phyloP scores from a whole-genome alignment of 1,140 invertebrate genomes.

The Nylanderia fulva region DNA sequence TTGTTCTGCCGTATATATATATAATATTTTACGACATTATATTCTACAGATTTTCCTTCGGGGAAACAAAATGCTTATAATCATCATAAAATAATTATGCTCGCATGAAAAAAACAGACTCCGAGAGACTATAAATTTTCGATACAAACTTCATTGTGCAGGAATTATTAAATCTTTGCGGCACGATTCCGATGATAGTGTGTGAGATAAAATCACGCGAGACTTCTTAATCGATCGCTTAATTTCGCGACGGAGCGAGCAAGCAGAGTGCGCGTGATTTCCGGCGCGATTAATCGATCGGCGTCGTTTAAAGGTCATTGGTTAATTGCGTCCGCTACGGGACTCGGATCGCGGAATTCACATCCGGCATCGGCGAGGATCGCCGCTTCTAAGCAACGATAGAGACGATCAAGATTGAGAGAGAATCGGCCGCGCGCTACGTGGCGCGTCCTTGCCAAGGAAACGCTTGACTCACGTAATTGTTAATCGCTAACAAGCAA shows the following conservation, averaged over 20 bases:
- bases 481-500: constrained; percentile 83
- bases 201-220: constrained; percentile 37
- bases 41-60: background rate
- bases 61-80: background rate
- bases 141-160: background rate
- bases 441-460: constrained; percentile 80
- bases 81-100: no score
- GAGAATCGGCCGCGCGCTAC: constrained; percentile 45
- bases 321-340: constrained; percentile 72
- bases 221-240: constrained; percentile 10
- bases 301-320: constrained; percentile 75
- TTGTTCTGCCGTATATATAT: no score
- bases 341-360: background rate
- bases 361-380: constrained; percentile 21
- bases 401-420: constrained; percentile 43
- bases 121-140: constrained; percentile 5
- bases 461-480: constrained; percentile 80
- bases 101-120: background rate
- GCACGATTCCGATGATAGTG: constrained; percentile 20
- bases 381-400: constrained; percentile 9
- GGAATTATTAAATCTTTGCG: background rate
- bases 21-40: background rate
- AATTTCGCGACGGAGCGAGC: constrained; percentile 30
- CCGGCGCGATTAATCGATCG: constrained; percentile 66
- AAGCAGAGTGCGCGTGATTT: constrained; percentile 54